Conservation (phyloP, 1,140 invertebrate species). For the Orius insidiosus region DNA sequence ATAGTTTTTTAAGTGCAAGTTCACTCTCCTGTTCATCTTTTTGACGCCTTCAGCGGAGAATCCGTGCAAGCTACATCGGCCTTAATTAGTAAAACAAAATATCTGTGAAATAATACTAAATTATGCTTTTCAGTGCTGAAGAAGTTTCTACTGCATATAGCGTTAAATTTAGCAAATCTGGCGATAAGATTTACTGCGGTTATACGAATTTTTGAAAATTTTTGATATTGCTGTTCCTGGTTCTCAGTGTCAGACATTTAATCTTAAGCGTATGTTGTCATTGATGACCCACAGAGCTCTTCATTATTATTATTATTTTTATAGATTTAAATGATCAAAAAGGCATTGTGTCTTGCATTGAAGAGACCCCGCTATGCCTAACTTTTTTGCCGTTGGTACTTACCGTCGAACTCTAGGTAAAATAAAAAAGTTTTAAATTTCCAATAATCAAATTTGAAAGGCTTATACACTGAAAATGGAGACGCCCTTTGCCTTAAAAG, state of each 20-base stretch:
- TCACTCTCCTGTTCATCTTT: constrained; percentile 77
- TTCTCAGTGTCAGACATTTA: constrained; percentile 31
- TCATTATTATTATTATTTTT: constrained; percentile 15
- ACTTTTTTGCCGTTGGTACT: constrained; percentile 51
- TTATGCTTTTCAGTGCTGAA: constrained; percentile 43
- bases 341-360: constrained; percentile 49
- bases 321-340: constrained; percentile 28
- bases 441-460: constrained; percentile 22
- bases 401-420: constrained; percentile 59
- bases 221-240: constrained; percentile 62
- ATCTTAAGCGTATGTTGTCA: constrained; percentile 31
- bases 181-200: constrained; percentile 63
- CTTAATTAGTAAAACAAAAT: constrained; percentile 47
- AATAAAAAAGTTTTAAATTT: constrained; percentile 12
- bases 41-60: constrained; percentile 74
- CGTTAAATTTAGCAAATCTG: constrained; percentile 54
- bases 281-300: constrained; percentile 8
- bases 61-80: constrained; percentile 65
- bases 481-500: constrained; percentile 37
- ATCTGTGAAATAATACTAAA: not conserved
- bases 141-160: constrained; percentile 72
- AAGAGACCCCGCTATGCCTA: constrained; percentile 34
- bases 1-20: constrained; percentile 38
- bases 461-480: constrained; percentile 42
- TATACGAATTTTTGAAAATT: constrained; percentile 69